Percentiles rank a stretch among this genome's conserved stretches.
phyloP scores from a whole-genome alignment of 2,888 invertebrate genomes.

The Cyclophora albipunctata region DNA sequence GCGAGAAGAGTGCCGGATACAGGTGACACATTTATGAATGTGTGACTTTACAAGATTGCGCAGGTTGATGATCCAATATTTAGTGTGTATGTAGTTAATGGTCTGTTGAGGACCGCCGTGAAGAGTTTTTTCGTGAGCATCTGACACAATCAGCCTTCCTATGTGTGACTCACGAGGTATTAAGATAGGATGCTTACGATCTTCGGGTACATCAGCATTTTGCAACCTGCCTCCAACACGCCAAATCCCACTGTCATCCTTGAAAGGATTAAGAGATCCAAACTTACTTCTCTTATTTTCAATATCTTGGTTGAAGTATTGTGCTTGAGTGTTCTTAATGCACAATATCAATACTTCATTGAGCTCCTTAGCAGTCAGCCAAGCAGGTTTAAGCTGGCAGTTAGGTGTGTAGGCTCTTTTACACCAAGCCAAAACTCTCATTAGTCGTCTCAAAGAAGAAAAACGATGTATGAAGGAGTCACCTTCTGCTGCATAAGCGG shows the following conservation, averaged over 20 bases:
- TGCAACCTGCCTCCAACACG: conserved; percentile 12
- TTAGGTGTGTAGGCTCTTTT: no score
- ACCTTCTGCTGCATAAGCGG: no score
- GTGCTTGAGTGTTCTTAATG: conserved; percentile 3
- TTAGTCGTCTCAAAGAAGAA: no score
- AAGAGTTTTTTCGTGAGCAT: conserved; percentile 2
- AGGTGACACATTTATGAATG: conserved; percentile 3
- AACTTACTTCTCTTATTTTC: no score
- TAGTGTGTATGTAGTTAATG: conserved; percentile 4
- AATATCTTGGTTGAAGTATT: conserved; percentile 5
- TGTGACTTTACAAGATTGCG: conserved; percentile 8
- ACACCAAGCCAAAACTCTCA: no score
- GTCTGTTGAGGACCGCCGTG: conserved; percentile 9
- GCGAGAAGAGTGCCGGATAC: conserved; percentile 4
- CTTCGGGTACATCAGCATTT: conserved; percentile 2
- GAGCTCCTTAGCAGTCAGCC: no score
- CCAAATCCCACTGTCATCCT: conserved; percentile 14
- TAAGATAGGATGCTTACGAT: conserved; percentile 14
- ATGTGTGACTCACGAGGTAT: conserved; percentile 9
- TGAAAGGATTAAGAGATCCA: conserved; percentile 11
- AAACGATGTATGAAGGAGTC: no score
- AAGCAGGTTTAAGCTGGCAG: no score
- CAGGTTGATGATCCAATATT: conserved; percentile 15
- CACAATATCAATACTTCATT: conserved; percentile 11
- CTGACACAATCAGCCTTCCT: conserved; percentile 5